phyloP scores from a whole-genome alignment of 2,888 invertebrate species.

The Diarsia brunnea region DNA sequence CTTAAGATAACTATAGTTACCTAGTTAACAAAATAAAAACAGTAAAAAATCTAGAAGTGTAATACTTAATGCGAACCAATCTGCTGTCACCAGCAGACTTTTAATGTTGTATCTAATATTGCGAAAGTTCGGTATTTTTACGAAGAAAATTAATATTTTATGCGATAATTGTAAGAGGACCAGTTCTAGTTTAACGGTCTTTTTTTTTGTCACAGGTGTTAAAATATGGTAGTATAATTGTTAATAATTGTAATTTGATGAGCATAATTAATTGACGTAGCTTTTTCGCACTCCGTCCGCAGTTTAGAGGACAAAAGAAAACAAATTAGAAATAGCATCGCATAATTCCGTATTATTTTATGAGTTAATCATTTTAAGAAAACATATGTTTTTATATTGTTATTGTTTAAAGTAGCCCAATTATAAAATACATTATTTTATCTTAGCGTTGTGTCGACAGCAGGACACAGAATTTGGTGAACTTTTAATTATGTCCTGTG shows the following conservation, averaged over 20 bases:
- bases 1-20: background rate
- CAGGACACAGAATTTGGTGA: constrained; percentile 13
- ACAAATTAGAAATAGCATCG: constrained; percentile 35
- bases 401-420: constrained; percentile 22
- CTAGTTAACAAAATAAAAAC: no score
- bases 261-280: constrained; percentile 20
- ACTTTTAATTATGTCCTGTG: constrained; percentile 14
- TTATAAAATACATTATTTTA: constrained; percentile 50
- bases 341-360: constrained; percentile 52
- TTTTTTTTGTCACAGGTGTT: background rate
- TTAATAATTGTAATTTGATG: constrained; percentile 21
- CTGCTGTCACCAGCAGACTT: background rate
- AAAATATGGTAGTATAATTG: background rate
- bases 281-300: constrained; percentile 55
- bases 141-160: background rate
- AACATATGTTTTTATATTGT: constrained; percentile 7
- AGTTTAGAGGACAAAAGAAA: constrained; percentile 34
- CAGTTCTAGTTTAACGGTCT: background rate
- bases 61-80: background rate
- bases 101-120: background rate
- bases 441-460: constrained; percentile 7
- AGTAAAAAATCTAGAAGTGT: background rate
- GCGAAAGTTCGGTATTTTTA: background rate
- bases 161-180: background rate
- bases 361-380: constrained; percentile 23